These are phyloP conservation scores for Botia kubotai DNA, from an alignment of 2,797 vertebrate genomes.

Conservation along the genomic window DNA sequence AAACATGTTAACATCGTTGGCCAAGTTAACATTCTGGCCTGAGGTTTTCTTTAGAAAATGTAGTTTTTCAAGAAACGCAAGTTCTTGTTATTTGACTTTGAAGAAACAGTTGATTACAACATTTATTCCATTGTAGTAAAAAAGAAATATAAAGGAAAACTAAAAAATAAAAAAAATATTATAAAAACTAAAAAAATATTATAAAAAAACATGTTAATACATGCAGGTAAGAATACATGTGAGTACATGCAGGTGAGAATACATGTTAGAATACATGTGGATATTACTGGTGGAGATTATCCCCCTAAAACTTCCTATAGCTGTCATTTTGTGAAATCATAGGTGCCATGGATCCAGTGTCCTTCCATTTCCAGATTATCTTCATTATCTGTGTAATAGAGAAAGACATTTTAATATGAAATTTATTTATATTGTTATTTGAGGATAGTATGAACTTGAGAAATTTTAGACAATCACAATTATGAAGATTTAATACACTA, in stretches of 20 bases:
- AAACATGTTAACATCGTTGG: too few relatives aligned
- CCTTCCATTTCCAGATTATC: conserved; percentile 19
- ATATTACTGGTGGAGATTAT: not conserved
- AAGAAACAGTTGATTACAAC: not conserved
- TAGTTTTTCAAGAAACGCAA: too few relatives aligned
- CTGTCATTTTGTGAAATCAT: conserved; percentile 54
- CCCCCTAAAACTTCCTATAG: conserved; percentile 56
- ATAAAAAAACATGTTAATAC: conserved; percentile 23
- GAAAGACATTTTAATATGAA: not conserved
- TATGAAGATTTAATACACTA: too few relatives aligned
- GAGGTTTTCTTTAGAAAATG: too few relatives aligned
- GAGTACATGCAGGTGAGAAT: conserved; percentile 20
- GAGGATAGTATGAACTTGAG: too few relatives aligned
- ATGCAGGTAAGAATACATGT: conserved; percentile 13
- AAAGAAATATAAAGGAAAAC: not conserved
- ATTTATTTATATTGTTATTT: not conserved
- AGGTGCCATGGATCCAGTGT: conserved; percentile 21
- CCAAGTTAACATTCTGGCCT: too few relatives aligned
- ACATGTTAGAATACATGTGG: conserved; percentile 33
- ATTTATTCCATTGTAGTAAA: not conserved
- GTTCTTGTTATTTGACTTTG: too few relatives aligned
- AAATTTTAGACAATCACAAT: too few relatives aligned
- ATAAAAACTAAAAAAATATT: not conserved
- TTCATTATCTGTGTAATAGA: conserved; percentile 51
- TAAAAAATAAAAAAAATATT: too few relatives aligned